phyloP scores from a whole-genome alignment of 2,113 vertebrate genomes.

The Australoheros scitulus region DNA sequence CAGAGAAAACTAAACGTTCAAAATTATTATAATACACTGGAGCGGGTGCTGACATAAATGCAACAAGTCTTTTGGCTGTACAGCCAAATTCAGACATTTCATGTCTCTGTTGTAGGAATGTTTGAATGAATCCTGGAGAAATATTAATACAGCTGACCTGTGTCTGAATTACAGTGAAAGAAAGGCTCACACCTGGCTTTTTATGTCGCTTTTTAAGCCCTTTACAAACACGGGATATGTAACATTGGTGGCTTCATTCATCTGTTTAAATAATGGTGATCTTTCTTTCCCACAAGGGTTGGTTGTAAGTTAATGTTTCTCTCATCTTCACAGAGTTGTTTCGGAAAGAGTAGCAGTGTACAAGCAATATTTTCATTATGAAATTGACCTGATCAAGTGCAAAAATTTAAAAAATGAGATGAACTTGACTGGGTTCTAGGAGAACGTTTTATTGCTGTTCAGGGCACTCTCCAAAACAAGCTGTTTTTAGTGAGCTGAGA shows the following conservation, averaged over 20 bases:
- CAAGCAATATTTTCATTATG: not conserved
- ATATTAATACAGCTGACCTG: not conserved
- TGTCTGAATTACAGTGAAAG: not conserved
- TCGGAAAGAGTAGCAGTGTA: too few relatives aligned
- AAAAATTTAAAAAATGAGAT: not conserved
- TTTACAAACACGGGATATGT: not conserved
- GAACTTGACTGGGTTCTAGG: not conserved
- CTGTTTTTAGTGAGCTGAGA: not conserved
- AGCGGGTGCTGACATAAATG: not conserved
- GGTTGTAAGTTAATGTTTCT: not conserved
- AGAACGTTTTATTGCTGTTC: not conserved
- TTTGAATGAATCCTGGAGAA: not conserved
- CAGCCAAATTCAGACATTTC: not conserved
- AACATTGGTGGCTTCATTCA: not conserved
- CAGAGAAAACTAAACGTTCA: not conserved
- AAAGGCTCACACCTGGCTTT: slow-evolving; percentile 55
- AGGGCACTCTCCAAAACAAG: not conserved
- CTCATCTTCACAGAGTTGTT: not conserved
- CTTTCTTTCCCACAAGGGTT: not conserved
- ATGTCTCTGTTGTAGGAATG: not conserved
- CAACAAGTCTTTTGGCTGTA: not conserved
- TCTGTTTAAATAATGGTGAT: not conserved
- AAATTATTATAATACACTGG: not conserved
- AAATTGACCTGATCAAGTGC: not conserved
- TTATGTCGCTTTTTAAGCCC: slow-evolving; percentile 40